Percentiles rank a stretch among this genome's conserved stretches.
Evolutionary conservation across 2,888 invertebrate species (phyloP).

Genomic region (Agrotis ipsilon): DNA sequence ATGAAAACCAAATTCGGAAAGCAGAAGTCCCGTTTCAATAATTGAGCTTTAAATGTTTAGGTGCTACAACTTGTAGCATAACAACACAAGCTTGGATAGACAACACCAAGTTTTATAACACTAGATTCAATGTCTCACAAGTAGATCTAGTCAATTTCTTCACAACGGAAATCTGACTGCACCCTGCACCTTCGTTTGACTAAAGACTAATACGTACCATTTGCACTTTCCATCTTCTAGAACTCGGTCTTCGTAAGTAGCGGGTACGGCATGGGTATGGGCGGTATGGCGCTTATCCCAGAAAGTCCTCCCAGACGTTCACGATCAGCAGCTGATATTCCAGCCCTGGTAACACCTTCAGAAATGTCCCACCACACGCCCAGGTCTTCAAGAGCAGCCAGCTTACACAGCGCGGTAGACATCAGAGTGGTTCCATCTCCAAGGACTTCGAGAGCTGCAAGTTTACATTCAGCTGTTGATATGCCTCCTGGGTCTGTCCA

Average conservation of each 20-base stretch:
- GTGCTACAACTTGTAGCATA: background rate
- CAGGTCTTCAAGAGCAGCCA: slow-evolving; percentile 86
- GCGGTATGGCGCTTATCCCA: slow-evolving; percentile 93
- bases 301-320: slow-evolving; percentile 94
- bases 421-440: slow-evolving; percentile 84
- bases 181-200: background rate
- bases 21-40: background rate
- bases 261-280: slow-evolving; percentile 85
- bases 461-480: slow-evolving; percentile 84
- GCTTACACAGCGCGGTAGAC: slow-evolving; percentile 87
- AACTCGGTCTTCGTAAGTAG: slow-evolving; percentile 97
- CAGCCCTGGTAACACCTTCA: slow-evolving; percentile 92
- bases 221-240: slow-evolving; percentile 80
- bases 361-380: slow-evolving; percentile 82
- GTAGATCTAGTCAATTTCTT: slow-evolving; percentile 22
- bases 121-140: slow-evolving; percentile 18
- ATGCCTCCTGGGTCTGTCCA: slow-evolving; percentile 84
- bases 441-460: slow-evolving; percentile 84
- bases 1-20: background rate
- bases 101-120: slow-evolving; percentile 24
- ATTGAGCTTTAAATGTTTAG: background rate
- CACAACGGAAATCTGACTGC: background rate
- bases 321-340: slow-evolving; percentile 96
- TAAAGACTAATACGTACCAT: slow-evolving; percentile 19
- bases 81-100: slow-evolving; percentile 24